These are phyloP conservation scores for Cydia fagiglandana DNA, from an alignment of 1,140 invertebrate species.

Conservation along the genomic window DNA sequence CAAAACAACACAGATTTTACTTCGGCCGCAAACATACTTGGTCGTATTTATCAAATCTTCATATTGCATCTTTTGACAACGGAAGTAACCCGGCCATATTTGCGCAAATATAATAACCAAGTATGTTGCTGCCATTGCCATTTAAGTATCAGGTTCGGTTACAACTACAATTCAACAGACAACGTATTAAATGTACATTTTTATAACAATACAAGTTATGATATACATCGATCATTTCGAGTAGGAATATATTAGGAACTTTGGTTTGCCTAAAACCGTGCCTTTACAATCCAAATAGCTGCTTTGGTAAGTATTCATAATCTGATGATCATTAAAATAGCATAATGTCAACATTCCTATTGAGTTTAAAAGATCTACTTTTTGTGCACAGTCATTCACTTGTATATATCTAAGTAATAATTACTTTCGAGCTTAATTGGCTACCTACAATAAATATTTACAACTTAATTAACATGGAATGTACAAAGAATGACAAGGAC, in stretches of 20 bases:
- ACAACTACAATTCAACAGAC: conserved; percentile 24
- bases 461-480: conserved; percentile 24
- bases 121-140: too few species aligned
- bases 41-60: too few species aligned
- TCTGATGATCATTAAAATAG: not conserved
- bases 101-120: too few species aligned
- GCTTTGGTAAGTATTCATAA: conserved; percentile 42
- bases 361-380: not conserved
- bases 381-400: conserved; percentile 21
- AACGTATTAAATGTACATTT: not conserved
- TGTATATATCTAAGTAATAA: not conserved
- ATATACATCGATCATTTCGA: not conserved
- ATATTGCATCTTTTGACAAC: too few species aligned
- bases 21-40: not conserved
- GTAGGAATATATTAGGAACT: conserved; percentile 47
- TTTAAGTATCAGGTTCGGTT: not conserved
- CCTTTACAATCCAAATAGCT: conserved; percentile 39
- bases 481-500: not conserved
- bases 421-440: conserved; percentile 1
- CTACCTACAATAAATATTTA: conserved; percentile 5
- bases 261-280: conserved; percentile 45
- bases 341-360: not conserved
- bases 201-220: not conserved
- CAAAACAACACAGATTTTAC: conserved; percentile 43
- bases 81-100: too few species aligned